Conservation (phyloP, 1,140 invertebrate species). For the Octopus sinensis region DNA sequence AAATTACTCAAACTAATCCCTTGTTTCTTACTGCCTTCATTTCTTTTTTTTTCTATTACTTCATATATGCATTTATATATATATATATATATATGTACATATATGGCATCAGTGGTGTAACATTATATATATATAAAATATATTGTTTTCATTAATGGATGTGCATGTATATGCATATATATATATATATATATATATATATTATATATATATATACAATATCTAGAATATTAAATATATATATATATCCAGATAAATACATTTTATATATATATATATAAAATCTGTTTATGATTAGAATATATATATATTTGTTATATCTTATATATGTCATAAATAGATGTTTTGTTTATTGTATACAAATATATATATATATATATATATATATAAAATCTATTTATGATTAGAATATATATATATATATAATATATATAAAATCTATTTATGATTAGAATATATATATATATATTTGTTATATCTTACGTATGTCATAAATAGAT, state of each 20-base stretch:
- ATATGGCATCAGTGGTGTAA: not conserved
- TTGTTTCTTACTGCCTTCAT: not conserved
- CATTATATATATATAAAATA: not conserved
- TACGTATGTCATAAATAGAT: too few species aligned
- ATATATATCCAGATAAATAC: not conserved
- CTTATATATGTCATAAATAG: too few species aligned
- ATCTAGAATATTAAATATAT: not conserved
- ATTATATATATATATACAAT: not conserved
- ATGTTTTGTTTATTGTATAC: too few species aligned
- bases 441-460: too few species aligned
- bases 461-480: too few species aligned
- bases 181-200: conserved; percentile 5
- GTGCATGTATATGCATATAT: not conserved
- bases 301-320: too few species aligned
- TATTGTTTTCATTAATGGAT: not conserved
- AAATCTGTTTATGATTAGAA: too few species aligned
- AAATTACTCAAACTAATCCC: not conserved
- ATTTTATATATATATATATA: not conserved
- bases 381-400: too few species aligned
- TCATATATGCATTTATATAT: not conserved
- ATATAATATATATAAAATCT: too few species aligned
- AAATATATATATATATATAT: too few species aligned
- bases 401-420: too few species aligned
- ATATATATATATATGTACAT: not conserved
- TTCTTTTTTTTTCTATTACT: not conserved